Evolutionary conservation across 2,888 invertebrate species (phyloP).

Genomic region (Cryptocephalus primarius): DNA sequence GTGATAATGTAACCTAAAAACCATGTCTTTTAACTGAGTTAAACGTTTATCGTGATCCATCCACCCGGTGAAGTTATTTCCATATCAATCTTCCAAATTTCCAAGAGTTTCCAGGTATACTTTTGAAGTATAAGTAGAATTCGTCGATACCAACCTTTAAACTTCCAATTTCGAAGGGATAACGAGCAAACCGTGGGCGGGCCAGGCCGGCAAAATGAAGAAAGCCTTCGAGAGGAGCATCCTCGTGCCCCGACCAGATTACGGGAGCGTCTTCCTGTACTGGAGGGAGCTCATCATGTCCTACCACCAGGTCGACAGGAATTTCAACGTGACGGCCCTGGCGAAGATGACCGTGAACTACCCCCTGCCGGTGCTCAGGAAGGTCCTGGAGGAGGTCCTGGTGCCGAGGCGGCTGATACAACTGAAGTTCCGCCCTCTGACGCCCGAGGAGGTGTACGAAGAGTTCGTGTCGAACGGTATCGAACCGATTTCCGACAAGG

Average conservation of each 20-base stretch:
- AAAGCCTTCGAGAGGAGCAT: slow-evolving; percentile 47
- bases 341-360: slow-evolving; percentile 45
- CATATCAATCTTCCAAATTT: no score
- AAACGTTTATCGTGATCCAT: no score
- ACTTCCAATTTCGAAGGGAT: slow-evolving; percentile 26
- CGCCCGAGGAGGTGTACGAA: slow-evolving; percentile 41
- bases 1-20: no score
- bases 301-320: slow-evolving; percentile 46
- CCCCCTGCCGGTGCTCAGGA: slow-evolving; percentile 41
- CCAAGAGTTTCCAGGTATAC: background rate
- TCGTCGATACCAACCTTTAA: background rate
- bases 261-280: slow-evolving; percentile 45
- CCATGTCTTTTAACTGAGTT: no score
- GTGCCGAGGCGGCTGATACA: slow-evolving; percentile 41
- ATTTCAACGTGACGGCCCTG: slow-evolving; percentile 47
- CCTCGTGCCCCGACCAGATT: slow-evolving; percentile 42
- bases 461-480: slow-evolving; percentile 31
- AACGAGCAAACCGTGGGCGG: slow-evolving; percentile 56
- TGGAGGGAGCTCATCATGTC: slow-evolving; percentile 47
- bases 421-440: slow-evolving; percentile 42
- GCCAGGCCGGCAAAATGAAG: slow-evolving; percentile 36
- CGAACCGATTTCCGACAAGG: slow-evolving; percentile 36
- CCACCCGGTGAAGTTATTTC: no score
- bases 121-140: background rate
- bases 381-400: slow-evolving; percentile 38